Evolutionary conservation across 2,888 invertebrate species (phyloP), one percentile per base, ranked within the genome.

Genomic region (Drosophila mimica): DNA sequence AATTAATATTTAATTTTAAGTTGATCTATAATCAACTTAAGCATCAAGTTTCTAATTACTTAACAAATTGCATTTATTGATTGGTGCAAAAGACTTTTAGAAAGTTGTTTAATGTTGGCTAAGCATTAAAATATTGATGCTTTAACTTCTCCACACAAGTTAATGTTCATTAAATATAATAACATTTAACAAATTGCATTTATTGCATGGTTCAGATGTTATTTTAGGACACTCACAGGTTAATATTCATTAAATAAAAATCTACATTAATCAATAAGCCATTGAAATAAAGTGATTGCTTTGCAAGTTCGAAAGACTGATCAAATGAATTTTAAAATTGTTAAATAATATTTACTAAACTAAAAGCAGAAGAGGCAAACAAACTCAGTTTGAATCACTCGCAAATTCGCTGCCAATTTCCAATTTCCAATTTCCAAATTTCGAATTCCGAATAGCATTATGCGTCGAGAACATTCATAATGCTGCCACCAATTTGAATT

Each of bases 381-480:
- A 64, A 75, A 81, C 67, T 62, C 46, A 64, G 69, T 76, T 43
- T 36, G 49, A 69, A 51, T 60, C 48, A 74, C 25, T 52, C 25
- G 49, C 36, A 52, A 79, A 57, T 34, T 17, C 25, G 25, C 25
- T 36, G 54, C 8, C 8, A 25, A 46, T 25, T 28, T 25, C 25
- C 8, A 15, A 46, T n/a, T n/a, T n/a, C 8, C 8, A 25, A 46
- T 25, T 28, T 25, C 25, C 8, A 15, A 46, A 46, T 46, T 25
- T 46, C 15, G 48, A 51, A 57, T 57, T 63, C 34, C 59, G 40
- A 30, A 64, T 40, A 60, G 69, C 60, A 68, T 74, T 72, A 54
- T 69, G 38, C 46, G 59, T 17, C 11, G 51, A 20, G 49, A 49
- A 59, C 43, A 60, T 56, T 69, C 38, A 54, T 48, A 64, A 43